A percentile compares a stretch with the other conserved stretches of the same genome.
phyloP scores from a whole-genome alignment of 2,888 invertebrate genomes.

The Apamea epomidion region DNA sequence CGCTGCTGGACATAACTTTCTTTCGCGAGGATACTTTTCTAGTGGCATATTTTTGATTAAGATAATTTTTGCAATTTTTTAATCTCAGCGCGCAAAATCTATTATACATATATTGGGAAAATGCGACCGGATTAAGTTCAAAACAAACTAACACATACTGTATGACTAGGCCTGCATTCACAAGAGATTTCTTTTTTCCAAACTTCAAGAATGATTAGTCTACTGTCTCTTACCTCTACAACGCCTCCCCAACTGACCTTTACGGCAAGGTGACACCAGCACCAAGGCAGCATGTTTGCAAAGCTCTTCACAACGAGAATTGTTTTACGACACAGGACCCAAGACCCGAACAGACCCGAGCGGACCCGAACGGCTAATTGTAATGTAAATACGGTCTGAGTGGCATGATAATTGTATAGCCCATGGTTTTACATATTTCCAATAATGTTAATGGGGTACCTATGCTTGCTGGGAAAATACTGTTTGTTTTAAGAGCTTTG shows the following conservation, averaged over 20 bases:
- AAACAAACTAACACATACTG: neutral
- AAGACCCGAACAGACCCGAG: constrained; percentile 36
- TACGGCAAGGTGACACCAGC: constrained; percentile 54
- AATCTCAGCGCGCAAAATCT: neutral
- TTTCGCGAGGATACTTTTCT: neutral
- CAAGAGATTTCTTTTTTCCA: neutral
- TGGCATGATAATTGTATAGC: constrained; percentile 35
- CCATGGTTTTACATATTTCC: constrained; percentile 38
- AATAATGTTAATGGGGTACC: constrained; percentile 34
- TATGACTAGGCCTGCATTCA: neutral
- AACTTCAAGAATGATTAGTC: neutral
- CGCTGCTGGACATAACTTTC: neutral
- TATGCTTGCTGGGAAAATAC: neutral
- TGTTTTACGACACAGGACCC: constrained; percentile 54
- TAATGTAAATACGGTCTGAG: constrained; percentile 58
- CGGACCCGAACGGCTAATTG: constrained; percentile 50
- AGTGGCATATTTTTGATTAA: neutral
- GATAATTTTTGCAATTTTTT: neutral
- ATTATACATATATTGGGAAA: neutral
- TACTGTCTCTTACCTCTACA: constrained; percentile 17
- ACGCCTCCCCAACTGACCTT: constrained; percentile 34
- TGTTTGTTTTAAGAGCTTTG: constrained; percentile 12
- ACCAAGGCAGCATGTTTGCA: constrained; percentile 65
- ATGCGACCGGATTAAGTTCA: neutral
- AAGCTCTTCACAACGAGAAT: constrained; percentile 66